phyloP scores from a whole-genome alignment of 2,888 invertebrate genomes.

The Heliconius charithonia region DNA sequence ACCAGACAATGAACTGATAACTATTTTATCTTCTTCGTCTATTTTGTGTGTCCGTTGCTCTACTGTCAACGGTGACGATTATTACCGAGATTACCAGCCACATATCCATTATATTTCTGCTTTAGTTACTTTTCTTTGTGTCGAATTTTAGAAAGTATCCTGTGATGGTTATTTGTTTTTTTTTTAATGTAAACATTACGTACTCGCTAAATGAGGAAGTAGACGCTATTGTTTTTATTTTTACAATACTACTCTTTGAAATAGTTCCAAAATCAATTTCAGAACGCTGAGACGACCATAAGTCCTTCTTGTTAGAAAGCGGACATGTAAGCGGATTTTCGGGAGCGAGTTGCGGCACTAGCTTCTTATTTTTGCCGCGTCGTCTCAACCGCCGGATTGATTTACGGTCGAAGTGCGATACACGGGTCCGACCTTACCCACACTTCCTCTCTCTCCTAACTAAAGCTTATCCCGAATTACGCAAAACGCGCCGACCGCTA shows the following conservation, averaged over 20 bases:
- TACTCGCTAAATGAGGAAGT: neutral
- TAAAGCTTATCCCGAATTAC: constrained; percentile 76
- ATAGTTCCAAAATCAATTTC: constrained; percentile 30
- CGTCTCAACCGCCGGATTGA: constrained; percentile 75
- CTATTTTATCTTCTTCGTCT: constrained; percentile 55
- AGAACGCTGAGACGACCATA: constrained; percentile 40
- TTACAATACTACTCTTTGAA: neutral
- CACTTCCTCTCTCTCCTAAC: constrained; percentile 65
- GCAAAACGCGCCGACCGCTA: constrained; percentile 69
- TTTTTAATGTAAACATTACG: neutral
- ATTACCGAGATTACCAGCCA: neutral
- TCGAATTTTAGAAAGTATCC: neutral
- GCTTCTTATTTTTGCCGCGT: constrained; percentile 75
- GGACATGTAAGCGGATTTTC: constrained; percentile 52
- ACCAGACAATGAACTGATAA: constrained; percentile 77
- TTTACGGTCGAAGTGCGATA: constrained; percentile 77
- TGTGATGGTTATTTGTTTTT: neutral
- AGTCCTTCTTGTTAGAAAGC: constrained; percentile 47
- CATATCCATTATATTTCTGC: neutral
- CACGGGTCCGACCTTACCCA: constrained; percentile 56
- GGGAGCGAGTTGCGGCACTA: constrained; percentile 49
- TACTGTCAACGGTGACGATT: constrained; percentile 44
- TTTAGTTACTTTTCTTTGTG: constrained; percentile 8
- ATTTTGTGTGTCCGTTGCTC: constrained; percentile 24
- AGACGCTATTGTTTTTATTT: neutral